Conservation (phyloP, 2,113 vertebrate species). For the Ophthalmolycus amberensis region DNA sequence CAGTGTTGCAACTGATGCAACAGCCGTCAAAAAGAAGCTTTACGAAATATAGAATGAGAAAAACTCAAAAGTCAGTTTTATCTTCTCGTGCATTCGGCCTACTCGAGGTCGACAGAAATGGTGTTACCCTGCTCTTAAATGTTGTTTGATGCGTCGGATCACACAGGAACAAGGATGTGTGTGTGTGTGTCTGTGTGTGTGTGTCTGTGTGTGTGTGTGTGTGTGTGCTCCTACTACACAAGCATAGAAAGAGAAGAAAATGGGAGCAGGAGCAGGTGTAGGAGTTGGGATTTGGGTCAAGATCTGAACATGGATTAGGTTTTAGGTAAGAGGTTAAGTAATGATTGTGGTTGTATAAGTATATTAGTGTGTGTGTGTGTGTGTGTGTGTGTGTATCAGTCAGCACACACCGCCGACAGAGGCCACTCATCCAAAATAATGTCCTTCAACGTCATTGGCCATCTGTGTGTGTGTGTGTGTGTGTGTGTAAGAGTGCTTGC, state of each 20-base stretch:
- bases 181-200: background rate
- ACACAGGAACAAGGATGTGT: conserved; percentile 9
- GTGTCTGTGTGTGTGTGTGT: conserved; percentile 23
- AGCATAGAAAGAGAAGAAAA: conserved; percentile 9
- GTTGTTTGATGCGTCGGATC: background rate
- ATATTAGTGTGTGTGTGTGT: conserved; percentile 15
- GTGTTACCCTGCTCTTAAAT: background rate
- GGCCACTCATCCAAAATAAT: conserved; percentile 66
- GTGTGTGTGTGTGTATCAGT: conserved; percentile 4
- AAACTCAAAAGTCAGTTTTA: background rate
- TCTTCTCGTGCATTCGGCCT: no score
- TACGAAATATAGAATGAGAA: background rate
- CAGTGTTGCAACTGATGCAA: no score
- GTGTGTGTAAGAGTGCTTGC: background rate
- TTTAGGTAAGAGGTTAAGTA: conserved; percentile 31
- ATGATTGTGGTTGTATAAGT: conserved; percentile 1
- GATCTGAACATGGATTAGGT: conserved; percentile 25
- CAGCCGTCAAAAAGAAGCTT: background rate
- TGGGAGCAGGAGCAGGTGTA: conserved; percentile 39
- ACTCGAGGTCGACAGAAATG: background rate
- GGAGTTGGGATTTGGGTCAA: conserved; percentile 25
- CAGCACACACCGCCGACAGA: conserved; percentile 32
- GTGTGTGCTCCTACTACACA: background rate
- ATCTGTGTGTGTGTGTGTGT: conserved; percentile 38
- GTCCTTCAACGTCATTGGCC: conserved; percentile 50